phyloP scores from a whole-genome alignment of 2,888 invertebrate genomes.

The Orthonychiurus folsomi region DNA sequence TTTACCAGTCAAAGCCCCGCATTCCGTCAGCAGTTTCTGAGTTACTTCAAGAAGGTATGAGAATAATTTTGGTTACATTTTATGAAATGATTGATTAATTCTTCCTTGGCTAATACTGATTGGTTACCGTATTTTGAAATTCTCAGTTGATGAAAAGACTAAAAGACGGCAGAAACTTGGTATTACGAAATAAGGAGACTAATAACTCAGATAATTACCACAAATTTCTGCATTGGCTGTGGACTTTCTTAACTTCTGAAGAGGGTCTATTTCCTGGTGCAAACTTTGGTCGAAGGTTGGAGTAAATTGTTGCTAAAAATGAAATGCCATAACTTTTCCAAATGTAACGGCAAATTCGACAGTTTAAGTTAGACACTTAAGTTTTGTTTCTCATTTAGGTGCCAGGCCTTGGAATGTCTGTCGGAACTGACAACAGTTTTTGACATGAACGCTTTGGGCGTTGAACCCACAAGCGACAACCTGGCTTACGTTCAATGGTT shows the following conservation, averaged over 20 bases:
- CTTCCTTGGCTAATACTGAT: conserved; percentile 20
- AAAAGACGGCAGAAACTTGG: conserved; percentile 46
- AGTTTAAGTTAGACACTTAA: too few species aligned
- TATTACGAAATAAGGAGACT: conserved; percentile 19
- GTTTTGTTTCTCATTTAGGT: too few species aligned
- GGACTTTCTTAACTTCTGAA: conserved; percentile 47
- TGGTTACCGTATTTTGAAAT: conserved; percentile 15
- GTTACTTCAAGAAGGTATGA: conserved; percentile 60
- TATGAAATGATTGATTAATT: conserved; percentile 12
- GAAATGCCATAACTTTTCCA: too few species aligned
- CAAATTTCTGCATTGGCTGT: conserved; percentile 48
- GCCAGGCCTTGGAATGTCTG: conserved; percentile 50
- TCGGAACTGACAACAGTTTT: conserved; percentile 23
- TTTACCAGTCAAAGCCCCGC: conserved; percentile 59
- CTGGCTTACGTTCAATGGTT: conserved; percentile 43
- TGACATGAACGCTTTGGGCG: not conserved
- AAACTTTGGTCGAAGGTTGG: conserved; percentile 57
- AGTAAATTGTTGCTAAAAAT: too few species aligned
- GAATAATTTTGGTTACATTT: not conserved
- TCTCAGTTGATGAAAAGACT: conserved; percentile 47
- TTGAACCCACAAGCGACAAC: conserved; percentile 11
- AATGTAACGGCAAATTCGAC: too few species aligned
- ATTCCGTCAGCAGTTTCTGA: conserved; percentile 59
- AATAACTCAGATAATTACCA: conserved; percentile 44
- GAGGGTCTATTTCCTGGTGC: conserved; percentile 54